Evolutionary conservation across 2,888 invertebrate genomes (phyloP).

Genomic region (Monopis laevigella): DNA sequence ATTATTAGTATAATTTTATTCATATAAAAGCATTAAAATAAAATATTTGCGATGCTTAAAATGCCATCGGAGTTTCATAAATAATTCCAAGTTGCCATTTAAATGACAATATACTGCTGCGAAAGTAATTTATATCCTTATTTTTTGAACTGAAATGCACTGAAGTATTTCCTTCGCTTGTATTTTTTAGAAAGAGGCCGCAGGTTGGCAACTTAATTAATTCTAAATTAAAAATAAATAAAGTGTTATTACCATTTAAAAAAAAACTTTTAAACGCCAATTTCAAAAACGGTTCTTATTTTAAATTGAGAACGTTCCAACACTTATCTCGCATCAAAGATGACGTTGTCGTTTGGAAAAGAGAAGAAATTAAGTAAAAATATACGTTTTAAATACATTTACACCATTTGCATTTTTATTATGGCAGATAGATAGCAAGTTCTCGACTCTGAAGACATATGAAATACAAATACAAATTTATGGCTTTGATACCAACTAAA

Average conservation of each 20-base stretch:
- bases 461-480: too few species aligned
- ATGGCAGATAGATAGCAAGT: too few species aligned
- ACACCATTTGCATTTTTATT: constrained; percentile 6
- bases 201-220: constrained; percentile 5
- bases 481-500: too few species aligned
- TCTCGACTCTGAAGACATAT: too few species aligned
- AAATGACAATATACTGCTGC: constrained; percentile 7
- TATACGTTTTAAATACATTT: background rate
- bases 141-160: too few species aligned
- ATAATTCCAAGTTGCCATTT: constrained; percentile 7
- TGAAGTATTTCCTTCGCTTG: too few species aligned
- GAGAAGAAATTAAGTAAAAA: constrained; percentile 3
- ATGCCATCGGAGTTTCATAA: constrained; percentile 3
- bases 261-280: constrained; percentile 12
- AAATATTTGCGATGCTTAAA: constrained; percentile 1
- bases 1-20: too few species aligned
- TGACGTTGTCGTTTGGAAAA: background rate
- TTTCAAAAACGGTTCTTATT: constrained; percentile 17
- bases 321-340: constrained; percentile 8
- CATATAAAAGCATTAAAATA: too few species aligned
- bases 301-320: constrained; percentile 15
- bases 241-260: constrained; percentile 14
- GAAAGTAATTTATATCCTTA: constrained; percentile 7
- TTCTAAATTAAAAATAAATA: constrained; percentile 8
- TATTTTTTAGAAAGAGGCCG: constrained; percentile 6